These are phyloP conservation scores for Rhinolophus sinicus DNA, from an alignment of 2,113 vertebrate species.

Conservation along the genomic window DNA sequence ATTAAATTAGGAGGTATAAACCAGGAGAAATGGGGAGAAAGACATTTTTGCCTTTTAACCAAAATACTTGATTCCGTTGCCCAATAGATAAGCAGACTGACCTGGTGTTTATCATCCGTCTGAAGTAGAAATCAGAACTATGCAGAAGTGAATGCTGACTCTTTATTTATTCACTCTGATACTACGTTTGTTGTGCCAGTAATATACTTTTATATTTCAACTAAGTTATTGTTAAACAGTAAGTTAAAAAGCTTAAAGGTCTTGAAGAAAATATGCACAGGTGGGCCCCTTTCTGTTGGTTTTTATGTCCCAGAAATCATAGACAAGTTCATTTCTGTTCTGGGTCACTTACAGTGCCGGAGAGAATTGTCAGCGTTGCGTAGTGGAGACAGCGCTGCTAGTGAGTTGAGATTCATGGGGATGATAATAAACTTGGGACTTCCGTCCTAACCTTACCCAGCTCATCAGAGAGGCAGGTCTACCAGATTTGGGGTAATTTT, in stretches of 20 bases:
- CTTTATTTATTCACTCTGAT: background rate
- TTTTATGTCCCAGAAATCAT: background rate
- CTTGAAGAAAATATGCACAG: background rate
- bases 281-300: background rate
- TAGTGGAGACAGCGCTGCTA: background rate
- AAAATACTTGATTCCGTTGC: background rate
- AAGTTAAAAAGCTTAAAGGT: background rate
- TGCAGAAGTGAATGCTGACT: background rate
- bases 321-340: background rate
- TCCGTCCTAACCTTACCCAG: background rate
- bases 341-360: background rate
- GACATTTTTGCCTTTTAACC: background rate
- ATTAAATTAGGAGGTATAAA: background rate
- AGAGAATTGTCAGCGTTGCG: background rate
- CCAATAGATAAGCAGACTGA: background rate
- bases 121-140: background rate
- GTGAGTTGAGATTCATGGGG: background rate
- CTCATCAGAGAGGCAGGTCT: background rate
- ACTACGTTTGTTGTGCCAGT: background rate
- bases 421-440: background rate
- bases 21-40: background rate
- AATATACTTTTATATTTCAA: background rate
- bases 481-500: background rate
- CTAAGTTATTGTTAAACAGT: background rate
- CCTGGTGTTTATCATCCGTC: background rate